Evolutionary conservation across 2,888 invertebrate genomes (phyloP).

Genomic region (Nomada fucata): DNA sequence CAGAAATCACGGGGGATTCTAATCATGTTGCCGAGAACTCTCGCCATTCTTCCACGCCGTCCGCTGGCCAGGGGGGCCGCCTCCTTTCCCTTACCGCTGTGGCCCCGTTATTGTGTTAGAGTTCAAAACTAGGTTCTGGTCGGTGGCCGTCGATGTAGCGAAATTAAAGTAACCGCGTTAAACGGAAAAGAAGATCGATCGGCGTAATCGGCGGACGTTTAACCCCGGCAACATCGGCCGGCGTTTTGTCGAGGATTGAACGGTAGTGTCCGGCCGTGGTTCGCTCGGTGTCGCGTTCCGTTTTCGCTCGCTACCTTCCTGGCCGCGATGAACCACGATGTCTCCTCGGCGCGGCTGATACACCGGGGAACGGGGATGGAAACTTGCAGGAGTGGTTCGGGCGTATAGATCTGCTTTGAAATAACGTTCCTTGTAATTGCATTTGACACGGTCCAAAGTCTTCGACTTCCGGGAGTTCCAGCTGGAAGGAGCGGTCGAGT

Average conservation of each 20-base stretch:
- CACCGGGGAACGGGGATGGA: no score
- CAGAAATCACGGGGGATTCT: not conserved
- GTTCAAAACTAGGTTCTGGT: no score
- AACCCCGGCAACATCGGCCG: conserved; percentile 7
- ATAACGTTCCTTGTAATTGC: not conserved
- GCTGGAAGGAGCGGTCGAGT: not conserved
- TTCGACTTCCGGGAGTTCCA: not conserved
- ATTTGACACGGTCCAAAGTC: not conserved
- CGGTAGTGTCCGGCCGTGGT: not conserved
- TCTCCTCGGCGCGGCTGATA: no score
- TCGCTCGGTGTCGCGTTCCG: not conserved
- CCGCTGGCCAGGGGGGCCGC: not conserved
- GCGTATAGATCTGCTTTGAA: no score
- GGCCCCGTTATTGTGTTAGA: not conserved
- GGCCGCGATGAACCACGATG: no score
- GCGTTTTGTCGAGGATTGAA: not conserved
- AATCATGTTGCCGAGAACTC: not conserved
- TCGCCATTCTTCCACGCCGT: not conserved
- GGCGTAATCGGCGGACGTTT: not conserved
- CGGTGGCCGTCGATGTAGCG: not conserved
- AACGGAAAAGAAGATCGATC: not conserved
- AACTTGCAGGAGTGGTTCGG: no score
- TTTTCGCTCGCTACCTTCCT: not conserved
- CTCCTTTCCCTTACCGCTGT: no score
- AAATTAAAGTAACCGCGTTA: conserved; percentile 34